phyloP scores from a whole-genome alignment of 2,888 invertebrate genomes.

The Ochlodes sylvanus region DNA sequence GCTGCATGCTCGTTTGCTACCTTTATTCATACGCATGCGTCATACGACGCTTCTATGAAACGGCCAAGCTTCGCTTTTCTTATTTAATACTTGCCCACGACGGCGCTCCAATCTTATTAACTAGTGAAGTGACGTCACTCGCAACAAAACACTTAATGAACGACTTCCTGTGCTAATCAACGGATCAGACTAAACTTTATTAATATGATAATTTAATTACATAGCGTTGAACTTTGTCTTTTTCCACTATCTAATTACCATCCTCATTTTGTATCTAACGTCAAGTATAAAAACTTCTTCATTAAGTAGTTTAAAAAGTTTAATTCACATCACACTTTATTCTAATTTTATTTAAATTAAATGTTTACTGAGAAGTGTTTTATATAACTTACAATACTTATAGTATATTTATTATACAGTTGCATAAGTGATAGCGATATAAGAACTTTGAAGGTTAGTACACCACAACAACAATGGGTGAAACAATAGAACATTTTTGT shows the following conservation, averaged over 20 bases:
- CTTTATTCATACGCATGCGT: too few relatives aligned
- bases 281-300: neutral
- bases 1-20: too few relatives aligned
- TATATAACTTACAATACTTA: too few relatives aligned
- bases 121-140: neutral
- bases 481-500: too few relatives aligned
- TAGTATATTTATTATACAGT: neutral
- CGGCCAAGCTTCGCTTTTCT: too few relatives aligned
- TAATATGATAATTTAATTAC: slow-evolving; percentile 16
- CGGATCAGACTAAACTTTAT: slow-evolving; percentile 11
- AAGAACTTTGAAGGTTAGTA: too few relatives aligned
- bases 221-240: slow-evolving; percentile 1
- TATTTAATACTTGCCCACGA: too few relatives aligned
- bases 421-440: neutral
- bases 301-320: neutral
- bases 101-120: neutral
- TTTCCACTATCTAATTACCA: neutral
- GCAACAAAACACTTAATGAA: slow-evolving; percentile 3
- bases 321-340: neutral
- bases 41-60: too few relatives aligned
- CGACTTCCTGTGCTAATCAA: slow-evolving; percentile 4
- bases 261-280: neutral
- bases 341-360: slow-evolving; percentile 1
- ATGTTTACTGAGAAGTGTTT: neutral
- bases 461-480: too few relatives aligned